These are phyloP conservation scores for Charadrius vociferus DNA, from an alignment of 2,113 vertebrate species.

Conservation along the genomic window DNA sequence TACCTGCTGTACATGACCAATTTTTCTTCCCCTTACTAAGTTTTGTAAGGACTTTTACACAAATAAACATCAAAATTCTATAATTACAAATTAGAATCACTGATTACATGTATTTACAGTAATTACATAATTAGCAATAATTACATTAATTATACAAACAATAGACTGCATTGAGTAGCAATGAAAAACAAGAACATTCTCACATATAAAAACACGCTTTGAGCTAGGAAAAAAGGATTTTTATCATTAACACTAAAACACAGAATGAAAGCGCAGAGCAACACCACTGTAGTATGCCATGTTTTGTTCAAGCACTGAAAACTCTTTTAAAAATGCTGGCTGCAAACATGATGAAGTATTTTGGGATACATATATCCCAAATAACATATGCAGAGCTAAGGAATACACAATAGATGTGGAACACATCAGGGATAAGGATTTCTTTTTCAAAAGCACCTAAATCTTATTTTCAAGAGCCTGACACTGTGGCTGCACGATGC, in stretches of 20 bases:
- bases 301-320: not conserved
- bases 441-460: not conserved
- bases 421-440: not conserved
- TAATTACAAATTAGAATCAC: slow-evolving; percentile 62
- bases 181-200: slow-evolving; percentile 47
- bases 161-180: slow-evolving; percentile 22
- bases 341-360: not conserved
- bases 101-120: slow-evolving; percentile 63
- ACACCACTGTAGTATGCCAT: not conserved
- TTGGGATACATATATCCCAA: not conserved
- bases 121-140: slow-evolving; percentile 71
- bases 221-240: not conserved
- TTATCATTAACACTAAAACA: not conserved
- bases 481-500: not conserved
- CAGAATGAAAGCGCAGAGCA: not conserved
- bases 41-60: slow-evolving; percentile 38
- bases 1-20: not conserved
- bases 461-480: not conserved
- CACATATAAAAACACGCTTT: not conserved
- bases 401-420: not conserved
- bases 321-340: not conserved
- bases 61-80: slow-evolving; percentile 61
- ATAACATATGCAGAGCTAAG: not conserved
- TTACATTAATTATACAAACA: slow-evolving; percentile 72
- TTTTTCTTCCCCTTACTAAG: slow-evolving; percentile 29